Base-by-base conservation (phyloP, 2,797 vertebrate genomes). In the Crocidura indochinensis region DNA sequence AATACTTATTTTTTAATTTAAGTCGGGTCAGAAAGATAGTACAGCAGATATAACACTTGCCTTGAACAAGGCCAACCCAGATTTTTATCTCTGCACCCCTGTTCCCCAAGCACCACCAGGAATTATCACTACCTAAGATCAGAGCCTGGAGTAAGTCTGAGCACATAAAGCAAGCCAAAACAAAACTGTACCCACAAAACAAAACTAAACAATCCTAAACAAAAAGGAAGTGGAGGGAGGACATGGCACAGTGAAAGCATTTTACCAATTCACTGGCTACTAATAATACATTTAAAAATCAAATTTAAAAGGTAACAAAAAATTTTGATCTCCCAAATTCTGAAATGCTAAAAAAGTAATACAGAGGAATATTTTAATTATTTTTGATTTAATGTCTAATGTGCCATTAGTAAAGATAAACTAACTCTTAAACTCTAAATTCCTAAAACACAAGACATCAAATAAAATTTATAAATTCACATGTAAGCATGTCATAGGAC, bases 381-480 rank as follows among this genome's bases (percentile, higher is more conserved):
- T 29, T 92, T 92, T 12, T 46, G 79, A 89, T 69, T 91, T 68
- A 93, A 87, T 85, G 10, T 17, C 53, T 68, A 79, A 89, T 29
- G 12, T 62, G 10, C 15, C 26, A 60, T 62, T 84, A 65, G 78
- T 94, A 88, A 85, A 67, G 38, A 68, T 64, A n/a, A n/a, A n/a
- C n/a, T 77, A 2, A 68, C 27, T 38, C 14, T 74, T 65, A 5
- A 38, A 38, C 38, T 38, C 10, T 76, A 1, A 85, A 44, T 29
- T 72, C 46, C 80, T 79, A 69, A 90, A 82, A 84, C 20, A 92
- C 12, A 20, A 74, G 31, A 81, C 56, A 31, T 77, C 24, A 90
- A 94, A 87, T 27, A 10, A 69, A 31, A 47, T 6, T 65, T 19
- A 17, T 29, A 38, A 91, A 88, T 91, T 79, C n/a, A 88, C n/a